Percentiles rank a stretch among this genome's conserved stretches.
phyloP scores from a whole-genome alignment of 1,140 invertebrate species.

The Centruroides vittatus region DNA sequence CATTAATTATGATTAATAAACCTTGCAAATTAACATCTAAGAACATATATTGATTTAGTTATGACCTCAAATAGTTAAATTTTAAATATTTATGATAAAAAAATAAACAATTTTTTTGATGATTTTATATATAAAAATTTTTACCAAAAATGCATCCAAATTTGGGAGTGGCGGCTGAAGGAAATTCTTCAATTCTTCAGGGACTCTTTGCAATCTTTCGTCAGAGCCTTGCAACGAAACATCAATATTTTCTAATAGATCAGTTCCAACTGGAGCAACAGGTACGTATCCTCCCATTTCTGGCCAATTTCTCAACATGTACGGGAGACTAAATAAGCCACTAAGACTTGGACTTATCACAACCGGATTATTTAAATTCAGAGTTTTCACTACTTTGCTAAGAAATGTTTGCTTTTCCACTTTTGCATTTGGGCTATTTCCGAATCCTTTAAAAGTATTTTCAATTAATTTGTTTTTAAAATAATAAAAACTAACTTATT shows the following conservation, averaged over 20 bases:
- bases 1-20: no score
- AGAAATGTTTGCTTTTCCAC: slow-evolving; percentile 22
- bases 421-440: slow-evolving; percentile 14
- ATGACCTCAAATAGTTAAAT: no score
- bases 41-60: no score
- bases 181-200: slow-evolving; percentile 1
- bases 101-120: no score
- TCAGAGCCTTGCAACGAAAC: background rate
- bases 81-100: no score
- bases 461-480: background rate
- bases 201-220: background rate
- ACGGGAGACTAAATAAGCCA: slow-evolving; percentile 31
- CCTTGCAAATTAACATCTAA: no score
- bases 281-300: slow-evolving; percentile 28
- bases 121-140: no score
- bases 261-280: slow-evolving; percentile 31
- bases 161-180: slow-evolving; percentile 9
- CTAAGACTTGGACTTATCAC: slow-evolving; percentile 36
- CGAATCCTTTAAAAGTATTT: slow-evolving; percentile 22
- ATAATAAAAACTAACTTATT: background rate
- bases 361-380: slow-evolving; percentile 23
- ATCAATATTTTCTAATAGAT: slow-evolving; percentile 3
- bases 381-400: slow-evolving; percentile 19
- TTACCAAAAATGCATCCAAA: slow-evolving; percentile 8
- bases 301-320: slow-evolving; percentile 23